Evolutionary conservation across 92 coral and sea anemone species (phyloP), one percentile per base, ranked within the genome.

Genomic region (Isaurus tuberculatus): DNA sequence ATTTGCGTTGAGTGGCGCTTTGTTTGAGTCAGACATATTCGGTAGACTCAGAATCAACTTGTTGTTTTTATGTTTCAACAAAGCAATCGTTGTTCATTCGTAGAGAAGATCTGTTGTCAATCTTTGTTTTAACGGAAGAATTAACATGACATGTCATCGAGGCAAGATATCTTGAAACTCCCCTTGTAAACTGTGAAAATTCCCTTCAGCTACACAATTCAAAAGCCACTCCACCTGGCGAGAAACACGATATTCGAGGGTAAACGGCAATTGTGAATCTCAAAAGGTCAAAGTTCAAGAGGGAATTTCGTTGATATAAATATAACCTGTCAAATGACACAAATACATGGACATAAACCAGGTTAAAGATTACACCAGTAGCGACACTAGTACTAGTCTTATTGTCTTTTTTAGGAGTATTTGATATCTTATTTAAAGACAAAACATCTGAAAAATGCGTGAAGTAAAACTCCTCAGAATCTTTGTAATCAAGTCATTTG

Each of bases 11-110:
- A 60, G 70, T 33, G 69, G 23, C 11, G 7, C 55, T 34, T 77
- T 77, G 82, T 58, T 58, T 58, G 70, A 46, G 27, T 77, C 34
- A 16, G 82, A 58, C 82, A 77, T 77, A 28, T 15, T 55, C 2
- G 4, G 13, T 49, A 9, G 0, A 40, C 46, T 36, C 8, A n/a
- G n/a, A n/a, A n/a, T n/a, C n/a, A n/a, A n/a, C n/a, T n/a, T n/a
- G n/a, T n/a, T 22, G 23, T 55, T 55, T 22, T 55, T 26, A 55
- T 19, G 63, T 3, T 22, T 1, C 63, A 19, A 19, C 22, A 55
- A 55, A 19, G 22, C 19, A 51, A 15, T 51, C 58, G 14, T 51
- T 51, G 58, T 4, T 51, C 4, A 51, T 51, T 51, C 25, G 22
- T 55, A 10, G n/a, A 19, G 63, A 2, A 3, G 46, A 40, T 19